phyloP scores from a whole-genome alignment of 2,888 invertebrate genomes.

The Parnassius apollo region DNA sequence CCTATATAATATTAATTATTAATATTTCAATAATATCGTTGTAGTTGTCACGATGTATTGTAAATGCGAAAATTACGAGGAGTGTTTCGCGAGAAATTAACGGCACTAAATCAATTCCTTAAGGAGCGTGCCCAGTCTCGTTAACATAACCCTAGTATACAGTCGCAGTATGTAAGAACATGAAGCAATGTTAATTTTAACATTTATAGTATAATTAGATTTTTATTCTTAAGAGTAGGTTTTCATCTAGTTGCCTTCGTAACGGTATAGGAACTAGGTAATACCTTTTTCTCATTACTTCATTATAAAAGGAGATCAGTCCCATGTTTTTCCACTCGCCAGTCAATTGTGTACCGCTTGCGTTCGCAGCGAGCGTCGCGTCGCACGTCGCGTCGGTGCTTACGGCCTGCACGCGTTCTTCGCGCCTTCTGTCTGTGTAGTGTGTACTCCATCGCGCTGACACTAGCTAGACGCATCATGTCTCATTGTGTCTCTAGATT shows the following conservation, averaged over 20 bases:
- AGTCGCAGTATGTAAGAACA: slow-evolving; percentile 58
- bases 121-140: slow-evolving; percentile 39
- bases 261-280: slow-evolving; percentile 76
- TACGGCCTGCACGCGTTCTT: slow-evolving; percentile 33
- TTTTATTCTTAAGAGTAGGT: slow-evolving; percentile 80
- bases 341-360: slow-evolving; percentile 66
- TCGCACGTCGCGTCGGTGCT: slow-evolving; percentile 27
- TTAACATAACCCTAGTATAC: slow-evolving; percentile 44
- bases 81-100: slow-evolving; percentile 46
- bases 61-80: slow-evolving; percentile 31
- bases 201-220: slow-evolving; percentile 77
- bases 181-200: slow-evolving; percentile 81
- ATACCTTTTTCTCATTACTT: slow-evolving; percentile 76
- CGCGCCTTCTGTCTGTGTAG: slow-evolving; percentile 33
- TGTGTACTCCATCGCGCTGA: slow-evolving; percentile 48
- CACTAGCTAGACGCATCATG: slow-evolving; percentile 64
- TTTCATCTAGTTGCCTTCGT: slow-evolving; percentile 81
- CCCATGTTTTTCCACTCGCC: slow-evolving; percentile 55
- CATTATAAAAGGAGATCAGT: slow-evolving; percentile 61
- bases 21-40: slow-evolving; percentile 33
- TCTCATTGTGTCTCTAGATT: slow-evolving; percentile 54
- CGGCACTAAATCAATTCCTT: slow-evolving; percentile 61
- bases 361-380: slow-evolving; percentile 41
- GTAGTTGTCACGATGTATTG: slow-evolving; percentile 24
- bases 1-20: slow-evolving; percentile 48